Conservation (phyloP, 2,113 vertebrate genomes). For the Limnothrissa miodon region DNA sequence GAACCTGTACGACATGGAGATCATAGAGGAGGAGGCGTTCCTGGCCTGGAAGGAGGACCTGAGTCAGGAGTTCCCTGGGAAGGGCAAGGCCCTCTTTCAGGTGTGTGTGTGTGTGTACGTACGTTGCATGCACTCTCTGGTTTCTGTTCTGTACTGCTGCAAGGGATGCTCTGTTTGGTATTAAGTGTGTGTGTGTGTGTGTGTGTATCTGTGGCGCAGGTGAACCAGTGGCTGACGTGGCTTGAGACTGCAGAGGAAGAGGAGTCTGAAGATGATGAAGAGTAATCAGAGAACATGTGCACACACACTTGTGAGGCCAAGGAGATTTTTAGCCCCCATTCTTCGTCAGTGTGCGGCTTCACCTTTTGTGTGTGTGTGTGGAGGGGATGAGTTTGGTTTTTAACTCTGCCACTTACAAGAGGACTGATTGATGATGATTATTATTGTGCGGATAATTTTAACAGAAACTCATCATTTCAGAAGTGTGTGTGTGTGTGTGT, state of each 20-base stretch:
- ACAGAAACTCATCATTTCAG: neutral
- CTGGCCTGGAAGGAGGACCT: constrained; percentile 99
- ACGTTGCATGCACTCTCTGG: neutral
- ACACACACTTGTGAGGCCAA: neutral
- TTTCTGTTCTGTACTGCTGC: neutral
- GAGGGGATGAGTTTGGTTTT: constrained; percentile 48
- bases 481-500: neutral
- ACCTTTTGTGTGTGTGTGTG: constrained; percentile 55
- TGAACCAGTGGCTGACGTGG: constrained; percentile 88
- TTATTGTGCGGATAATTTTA: neutral
- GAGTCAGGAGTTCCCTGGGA: constrained; percentile 97
- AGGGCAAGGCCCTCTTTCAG: constrained; percentile 99
- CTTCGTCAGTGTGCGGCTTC: constrained; percentile 41
- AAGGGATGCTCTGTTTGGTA: too few species aligned
- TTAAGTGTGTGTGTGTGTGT: neutral
- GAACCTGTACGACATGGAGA: constrained; percentile 99
- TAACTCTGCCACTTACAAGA: neutral
- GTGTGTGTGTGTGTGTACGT: constrained; percentile 59
- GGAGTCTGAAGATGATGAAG: constrained; percentile 90
- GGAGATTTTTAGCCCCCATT: neutral
- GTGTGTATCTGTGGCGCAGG: constrained; percentile 57
- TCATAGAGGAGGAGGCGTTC: constrained; percentile 99
- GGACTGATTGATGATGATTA: neutral
- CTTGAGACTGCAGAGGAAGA: constrained; percentile 88
- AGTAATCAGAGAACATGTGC: constrained; percentile 83